Evolutionary conservation across 2,797 vertebrate species (phyloP), one percentile per base, ranked within the genome.

Genomic region (Falco novaeseelandiae): DNA sequence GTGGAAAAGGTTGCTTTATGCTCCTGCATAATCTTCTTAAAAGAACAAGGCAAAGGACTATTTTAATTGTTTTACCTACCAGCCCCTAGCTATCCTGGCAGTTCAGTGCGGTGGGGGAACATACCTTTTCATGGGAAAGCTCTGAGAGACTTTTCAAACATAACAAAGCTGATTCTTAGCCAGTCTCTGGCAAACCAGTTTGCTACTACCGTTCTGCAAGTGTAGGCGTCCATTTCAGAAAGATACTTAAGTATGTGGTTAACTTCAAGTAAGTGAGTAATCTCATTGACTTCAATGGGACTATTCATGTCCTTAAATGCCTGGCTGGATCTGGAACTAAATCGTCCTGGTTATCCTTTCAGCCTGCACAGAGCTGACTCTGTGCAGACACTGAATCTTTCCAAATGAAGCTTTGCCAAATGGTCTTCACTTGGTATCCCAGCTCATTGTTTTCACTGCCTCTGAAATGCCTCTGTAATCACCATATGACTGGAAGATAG

Each of bases 291-390:
- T 93, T 96, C 70, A 87, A 12, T 86, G 49, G 29, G 48, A 91
- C 51, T 73, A 87, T 83, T 95, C 86, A 91, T 76, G 83, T 90
- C 80, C 92, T 94, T 83, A 95, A 91, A 93, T 86, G 88, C 58
- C 90, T 19, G 12, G 8, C 52, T 74, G 73, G 88, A 94, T 92
- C 51, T 85, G 66, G 78, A 94, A 63, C 72, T 86, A 85, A 63
- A 62, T 89, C 82, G 65, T 94, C 27, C 48, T 70, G 25, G 74
- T 87, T 95, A 70, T 90, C 57, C 51, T 89, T 93, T 79, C 87
- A 92, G 66, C 26, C 36, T 61, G 34, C 54, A 38, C 32, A 71
- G 81, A 84, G 34, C 40, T 2, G 5, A 42, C 65, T 49, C 61
- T 52, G 19, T 88, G 58, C 49, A 89, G 66, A 34, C 48, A 27